These are phyloP conservation scores for Prunella strophiata DNA, from an alignment of 2,797 vertebrate genomes.

Conservation along the genomic window DNA sequence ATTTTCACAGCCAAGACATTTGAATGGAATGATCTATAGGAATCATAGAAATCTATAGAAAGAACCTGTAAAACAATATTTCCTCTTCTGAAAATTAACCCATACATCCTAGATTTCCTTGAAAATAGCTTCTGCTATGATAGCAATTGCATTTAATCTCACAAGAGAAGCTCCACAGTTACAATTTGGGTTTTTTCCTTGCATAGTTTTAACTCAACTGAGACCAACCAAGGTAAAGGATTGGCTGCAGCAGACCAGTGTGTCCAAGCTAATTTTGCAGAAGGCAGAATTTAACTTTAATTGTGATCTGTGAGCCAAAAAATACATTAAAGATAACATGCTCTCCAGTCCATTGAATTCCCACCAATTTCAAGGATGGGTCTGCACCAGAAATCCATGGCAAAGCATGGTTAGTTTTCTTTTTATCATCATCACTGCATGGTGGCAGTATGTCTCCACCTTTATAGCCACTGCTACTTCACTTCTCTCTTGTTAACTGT, in stretches of 20 bases:
- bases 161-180: neutral
- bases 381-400: constrained; percentile 38
- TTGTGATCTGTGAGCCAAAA: constrained; percentile 58
- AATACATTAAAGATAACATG: constrained; percentile 36
- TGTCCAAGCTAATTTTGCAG: constrained; percentile 53
- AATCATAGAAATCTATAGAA: neutral
- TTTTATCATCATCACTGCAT: constrained; percentile 19
- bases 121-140: neutral
- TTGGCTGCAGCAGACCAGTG: neutral
- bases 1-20: constrained; percentile 36
- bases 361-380: constrained; percentile 57
- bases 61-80: neutral
- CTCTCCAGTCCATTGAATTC: constrained; percentile 32
- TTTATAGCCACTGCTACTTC: neutral
- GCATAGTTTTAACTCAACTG: neutral
- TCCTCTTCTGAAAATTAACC: neutral
- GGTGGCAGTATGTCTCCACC: constrained; percentile 50
- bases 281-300: constrained; percentile 64
- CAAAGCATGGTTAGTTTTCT: neutral
- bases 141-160: neutral
- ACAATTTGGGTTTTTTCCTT: neutral
- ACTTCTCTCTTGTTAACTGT: neutral
- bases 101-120: neutral
- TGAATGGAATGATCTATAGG: neutral
- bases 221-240: neutral